phyloP scores from a whole-genome alignment of 2,113 vertebrate genomes.

The Lophura nycthemera region DNA sequence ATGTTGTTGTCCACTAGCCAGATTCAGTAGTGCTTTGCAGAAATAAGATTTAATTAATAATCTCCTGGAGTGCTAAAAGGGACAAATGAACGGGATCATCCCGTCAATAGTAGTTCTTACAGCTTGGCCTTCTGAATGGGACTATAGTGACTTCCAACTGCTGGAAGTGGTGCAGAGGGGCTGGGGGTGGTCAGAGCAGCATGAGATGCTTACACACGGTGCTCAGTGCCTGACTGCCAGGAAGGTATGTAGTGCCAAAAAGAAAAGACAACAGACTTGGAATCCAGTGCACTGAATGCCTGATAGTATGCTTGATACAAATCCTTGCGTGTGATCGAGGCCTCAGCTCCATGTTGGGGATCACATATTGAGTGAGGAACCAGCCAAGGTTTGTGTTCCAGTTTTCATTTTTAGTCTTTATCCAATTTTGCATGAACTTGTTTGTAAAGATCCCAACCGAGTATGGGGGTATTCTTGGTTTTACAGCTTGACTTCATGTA shows the following conservation, averaged over 20 bases:
- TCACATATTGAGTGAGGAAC: background rate
- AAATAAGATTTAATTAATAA: background rate
- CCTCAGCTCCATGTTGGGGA: background rate
- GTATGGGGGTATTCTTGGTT: background rate
- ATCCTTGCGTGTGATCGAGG: accelerated
- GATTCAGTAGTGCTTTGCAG: background rate
- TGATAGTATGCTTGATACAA: background rate
- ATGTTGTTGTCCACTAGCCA: background rate
- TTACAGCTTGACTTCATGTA: background rate
- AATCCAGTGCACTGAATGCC: background rate
- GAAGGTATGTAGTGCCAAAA: background rate
- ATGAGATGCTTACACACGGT: background rate
- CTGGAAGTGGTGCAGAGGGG: background rate
- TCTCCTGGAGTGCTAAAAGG: background rate
- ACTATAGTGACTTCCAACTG: background rate
- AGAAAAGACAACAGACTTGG: background rate
- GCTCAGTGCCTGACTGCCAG: background rate
- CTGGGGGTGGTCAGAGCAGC: background rate
- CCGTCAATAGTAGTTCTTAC: background rate
- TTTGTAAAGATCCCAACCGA: background rate
- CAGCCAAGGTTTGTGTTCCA: background rate
- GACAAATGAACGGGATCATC: background rate
- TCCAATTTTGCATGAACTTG: background rate
- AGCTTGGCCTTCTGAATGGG: background rate
- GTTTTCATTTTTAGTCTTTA: background rate